Evolutionary conservation across 2,113 vertebrate genomes (phyloP).

Genomic region (Eurystomus gularis): DNA sequence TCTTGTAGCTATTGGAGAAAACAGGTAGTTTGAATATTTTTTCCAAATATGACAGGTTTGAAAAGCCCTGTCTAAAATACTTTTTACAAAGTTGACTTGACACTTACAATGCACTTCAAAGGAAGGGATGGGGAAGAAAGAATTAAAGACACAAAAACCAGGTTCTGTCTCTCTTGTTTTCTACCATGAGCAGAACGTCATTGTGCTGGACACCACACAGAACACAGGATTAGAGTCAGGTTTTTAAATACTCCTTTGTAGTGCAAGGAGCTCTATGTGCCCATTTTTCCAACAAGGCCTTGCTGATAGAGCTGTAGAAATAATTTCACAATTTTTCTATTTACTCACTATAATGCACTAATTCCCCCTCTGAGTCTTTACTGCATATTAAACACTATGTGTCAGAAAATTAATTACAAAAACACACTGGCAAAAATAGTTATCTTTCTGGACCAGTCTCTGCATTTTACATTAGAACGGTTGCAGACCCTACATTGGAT

Average conservation of each 20-base stretch:
- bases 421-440: neutral
- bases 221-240: neutral
- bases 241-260: neutral
- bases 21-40: neutral
- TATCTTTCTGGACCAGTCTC: neutral
- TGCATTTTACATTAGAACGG: neutral
- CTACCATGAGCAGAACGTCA: neutral
- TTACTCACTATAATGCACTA: neutral
- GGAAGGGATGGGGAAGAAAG: neutral
- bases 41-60: neutral
- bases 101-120: neutral
- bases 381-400: neutral
- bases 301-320: neutral
- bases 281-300: neutral
- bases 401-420: slow-evolving; percentile 11
- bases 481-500: neutral
- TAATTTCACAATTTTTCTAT: slow-evolving; percentile 2
- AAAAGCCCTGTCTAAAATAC: neutral
- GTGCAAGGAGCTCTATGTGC: neutral
- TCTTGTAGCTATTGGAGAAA: neutral
- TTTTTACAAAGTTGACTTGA: neutral
- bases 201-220: neutral
- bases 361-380: neutral
- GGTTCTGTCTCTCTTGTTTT: neutral
- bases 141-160: neutral